Evolutionary conservation across 2,113 vertebrate species (phyloP), one percentile per base, ranked within the genome.

Genomic region (Gymnocephalus cernua): DNA sequence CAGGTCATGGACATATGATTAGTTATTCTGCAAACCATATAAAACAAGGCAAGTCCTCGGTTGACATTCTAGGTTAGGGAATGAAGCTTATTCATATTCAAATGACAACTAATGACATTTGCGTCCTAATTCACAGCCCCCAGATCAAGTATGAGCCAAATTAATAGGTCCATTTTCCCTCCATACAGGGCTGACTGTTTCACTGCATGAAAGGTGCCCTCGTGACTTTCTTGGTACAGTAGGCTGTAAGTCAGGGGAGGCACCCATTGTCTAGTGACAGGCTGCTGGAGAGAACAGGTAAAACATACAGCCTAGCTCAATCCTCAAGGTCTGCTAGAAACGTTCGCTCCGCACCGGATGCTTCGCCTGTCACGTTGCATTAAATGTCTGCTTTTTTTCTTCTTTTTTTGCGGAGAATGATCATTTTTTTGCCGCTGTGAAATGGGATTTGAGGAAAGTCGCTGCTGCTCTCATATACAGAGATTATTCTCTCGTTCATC

Each of bases 401-500:
- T 87, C 77, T 80, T 85, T 56, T 67, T 81, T 73, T 76, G 58
- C 69, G 6, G 48, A 74, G 76, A 85, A 91, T 83, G 79, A 85
- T 87, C 29, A 12, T 2, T 70, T 81, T 75, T 80, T 81, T 44
- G 57, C 45, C n/a, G 4, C 79, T 80, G 85, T 91, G 90, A 92
- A 92, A 93, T 86, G 63, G 77, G 90, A 93, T 92, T 91, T 86
- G 44, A 84, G 45, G 44, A 47, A 83, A 89, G 86, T 79, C 19
- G 15, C 85, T 82, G 79, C 78, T 79, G 78, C 84, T 90, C 86
- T 88, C 80, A 83, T 66, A 83, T 63, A 61, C 72, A 77, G 67
- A 92, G 85, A 93, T 93, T 89, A 90, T 83, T 90, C 82, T 72
- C 48, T 80, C 27, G 47, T 86, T 90, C 90, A 76, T 87, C 76